phyloP scores from a whole-genome alignment of 2,797 vertebrate species.

The Spinibarbus caldwelli region DNA sequence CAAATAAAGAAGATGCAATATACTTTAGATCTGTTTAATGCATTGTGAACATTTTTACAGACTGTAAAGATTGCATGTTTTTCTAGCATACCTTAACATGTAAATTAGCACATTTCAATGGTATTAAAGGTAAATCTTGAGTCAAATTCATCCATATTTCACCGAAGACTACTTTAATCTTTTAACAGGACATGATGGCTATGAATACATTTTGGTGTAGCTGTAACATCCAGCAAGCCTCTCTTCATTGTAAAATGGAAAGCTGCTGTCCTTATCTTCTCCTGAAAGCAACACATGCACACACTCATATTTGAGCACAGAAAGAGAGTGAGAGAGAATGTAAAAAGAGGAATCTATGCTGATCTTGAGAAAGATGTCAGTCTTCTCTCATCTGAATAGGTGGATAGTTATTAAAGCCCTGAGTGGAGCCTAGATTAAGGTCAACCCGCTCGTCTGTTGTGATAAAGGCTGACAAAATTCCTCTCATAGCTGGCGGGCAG shows the following conservation, averaged over 20 bases:
- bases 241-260: neutral
- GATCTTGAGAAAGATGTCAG: slow-evolving; percentile 3
- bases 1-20: neutral
- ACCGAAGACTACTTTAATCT: neutral
- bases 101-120: neutral
- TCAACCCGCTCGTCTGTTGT: neutral
- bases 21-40: neutral
- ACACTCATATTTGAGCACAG: neutral
- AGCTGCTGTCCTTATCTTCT: neutral
- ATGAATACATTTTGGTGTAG: neutral
- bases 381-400: slow-evolving; percentile 20
- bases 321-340: neutral
- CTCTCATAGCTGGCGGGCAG: neutral
- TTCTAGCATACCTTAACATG: neutral
- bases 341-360: neutral
- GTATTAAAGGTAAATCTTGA: neutral
- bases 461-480: slow-evolving; percentile 11
- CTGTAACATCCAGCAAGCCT: neutral
- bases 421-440: slow-evolving; percentile 11
- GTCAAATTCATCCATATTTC: neutral
- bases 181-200: neutral
- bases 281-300: neutral
- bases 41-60: neutral
- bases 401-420: slow-evolving; percentile 6
- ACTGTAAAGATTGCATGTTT: neutral